Percentiles rank a stretch among this genome's conserved stretches.
Evolutionary conservation across 2,113 vertebrate species (phyloP).

Genomic region (cat (Felis catus)): F.catus_Fca126_mat1.0 CM031424.1:3108501-3109000

Average conservation of each 20-base stretch:
- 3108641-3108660: no score
- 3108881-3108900: rapidly evolving
- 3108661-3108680: no score
- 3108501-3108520: rapidly evolving
- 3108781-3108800: no score
- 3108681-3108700: no score
- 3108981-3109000: neutral
- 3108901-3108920: neutral
- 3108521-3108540: rapidly evolving
- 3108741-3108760: no score
- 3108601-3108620: no score
- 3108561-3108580: neutral
- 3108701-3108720: no score
- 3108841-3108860: no score
- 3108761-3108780: no score
- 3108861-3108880: neutral
- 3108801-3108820: neutral
- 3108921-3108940: neutral
- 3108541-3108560: rapidly evolving
- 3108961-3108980: neutral
- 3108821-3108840: neutral
- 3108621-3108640: no score
- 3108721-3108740: no score
- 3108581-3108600: no score
- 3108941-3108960: rapidly evolving